Conservation (phyloP, 2,113 vertebrate genomes). For the Helogale parvula region DNA sequence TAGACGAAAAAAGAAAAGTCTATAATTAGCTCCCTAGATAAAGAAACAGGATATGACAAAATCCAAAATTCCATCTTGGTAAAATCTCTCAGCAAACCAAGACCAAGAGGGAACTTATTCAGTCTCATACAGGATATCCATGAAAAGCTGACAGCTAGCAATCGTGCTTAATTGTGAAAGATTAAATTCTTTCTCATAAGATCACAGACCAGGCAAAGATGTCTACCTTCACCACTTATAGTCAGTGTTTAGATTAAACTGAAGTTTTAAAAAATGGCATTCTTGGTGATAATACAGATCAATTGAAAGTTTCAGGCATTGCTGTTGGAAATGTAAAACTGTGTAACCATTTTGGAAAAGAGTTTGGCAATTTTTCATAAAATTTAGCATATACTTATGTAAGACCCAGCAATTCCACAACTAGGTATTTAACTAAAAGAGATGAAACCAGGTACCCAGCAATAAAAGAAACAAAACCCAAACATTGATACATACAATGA, state of each 20-base stretch:
- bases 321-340: background rate
- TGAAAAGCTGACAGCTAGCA: background rate
- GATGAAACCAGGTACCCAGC: background rate
- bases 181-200: background rate
- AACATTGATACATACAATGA: background rate
- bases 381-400: background rate
- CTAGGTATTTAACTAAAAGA: background rate
- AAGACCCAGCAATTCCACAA: background rate
- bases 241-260: background rate
- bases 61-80: background rate
- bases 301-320: background rate
- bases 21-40: background rate
- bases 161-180: background rate
- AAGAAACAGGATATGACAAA: background rate
- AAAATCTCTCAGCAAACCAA: background rate
- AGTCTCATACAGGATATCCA: background rate
- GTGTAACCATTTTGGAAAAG: background rate
- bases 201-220: background rate
- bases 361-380: background rate
- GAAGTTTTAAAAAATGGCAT: background rate
- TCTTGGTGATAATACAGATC: background rate
- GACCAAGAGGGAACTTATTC: background rate
- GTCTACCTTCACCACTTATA: background rate
- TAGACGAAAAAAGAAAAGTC: background rate
- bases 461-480: background rate